Evolutionary conservation across 1,140 invertebrate species (phyloP).

Genomic region (Pentalonia nigronervosa): DNA sequence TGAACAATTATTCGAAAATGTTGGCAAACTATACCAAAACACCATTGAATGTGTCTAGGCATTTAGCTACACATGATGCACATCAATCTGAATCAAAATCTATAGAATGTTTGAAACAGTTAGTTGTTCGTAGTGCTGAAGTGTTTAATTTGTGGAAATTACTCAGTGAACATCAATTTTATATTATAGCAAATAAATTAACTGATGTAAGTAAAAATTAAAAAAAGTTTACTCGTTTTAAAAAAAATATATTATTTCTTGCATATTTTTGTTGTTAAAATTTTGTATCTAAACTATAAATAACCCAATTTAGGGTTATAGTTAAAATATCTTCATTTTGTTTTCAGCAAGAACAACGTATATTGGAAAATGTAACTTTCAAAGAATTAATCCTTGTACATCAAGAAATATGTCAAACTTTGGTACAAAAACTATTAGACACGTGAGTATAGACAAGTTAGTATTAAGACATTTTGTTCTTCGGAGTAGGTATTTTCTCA

Average conservation of each 20-base stretch:
- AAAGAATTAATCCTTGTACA: constrained; percentile 38
- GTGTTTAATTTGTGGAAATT: constrained; percentile 94
- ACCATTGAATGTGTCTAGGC: neutral
- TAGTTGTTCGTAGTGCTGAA: constrained; percentile 84
- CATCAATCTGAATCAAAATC: constrained; percentile 67
- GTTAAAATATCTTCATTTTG: neutral
- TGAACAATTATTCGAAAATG: constrained; percentile 57
- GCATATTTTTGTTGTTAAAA: neutral
- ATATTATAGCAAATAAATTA: constrained; percentile 73
- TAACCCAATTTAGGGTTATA: neutral
- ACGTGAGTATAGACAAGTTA: constrained; percentile 1
- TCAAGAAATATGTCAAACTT: constrained; percentile 47
- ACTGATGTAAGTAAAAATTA: constrained; percentile 65
- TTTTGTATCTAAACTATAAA: neutral
- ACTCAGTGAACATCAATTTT: constrained; percentile 90
- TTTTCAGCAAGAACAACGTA: constrained; percentile 45
- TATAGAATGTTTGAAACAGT: constrained; percentile 77
- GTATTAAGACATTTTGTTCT: neutral
- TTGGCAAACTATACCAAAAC: neutral
- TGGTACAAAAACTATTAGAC: constrained; percentile 55
- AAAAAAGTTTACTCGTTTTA: neutral
- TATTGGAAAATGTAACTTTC: constrained; percentile 47
- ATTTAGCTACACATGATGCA: constrained; percentile 2
- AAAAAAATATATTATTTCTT: neutral
- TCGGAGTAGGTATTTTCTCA: neutral